Percentiles rank a stretch among this genome's conserved stretches.
Evolutionary conservation across 2,888 invertebrate genomes (phyloP).

Genomic region (Neoitamus cyanurus): DNA sequence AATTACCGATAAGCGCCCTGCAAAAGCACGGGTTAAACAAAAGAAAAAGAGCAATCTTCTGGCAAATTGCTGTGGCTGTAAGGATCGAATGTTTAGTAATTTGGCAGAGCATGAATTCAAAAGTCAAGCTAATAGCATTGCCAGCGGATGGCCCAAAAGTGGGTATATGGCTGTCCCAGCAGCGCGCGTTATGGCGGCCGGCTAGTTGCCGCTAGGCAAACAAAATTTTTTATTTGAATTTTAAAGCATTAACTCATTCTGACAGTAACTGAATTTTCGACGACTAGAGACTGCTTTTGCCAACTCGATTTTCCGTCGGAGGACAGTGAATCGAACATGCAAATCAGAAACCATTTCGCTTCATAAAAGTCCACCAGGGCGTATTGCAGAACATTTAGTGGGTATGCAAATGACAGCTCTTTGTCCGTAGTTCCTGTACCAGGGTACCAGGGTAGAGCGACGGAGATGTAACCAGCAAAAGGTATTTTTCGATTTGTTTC

Average conservation of each 20-base stretch:
- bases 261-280: conserved; percentile 45
- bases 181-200: background rate
- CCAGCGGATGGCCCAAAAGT: background rate
- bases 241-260: conserved; percentile 41
- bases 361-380: conserved; percentile 39
- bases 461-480: conserved; percentile 31
- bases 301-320: conserved; percentile 42
- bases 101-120: conserved; percentile 22
- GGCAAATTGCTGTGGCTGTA: background rate
- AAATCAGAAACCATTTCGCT: conserved; percentile 46
- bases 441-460: background rate
- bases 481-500: conserved; percentile 46
- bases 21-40: background rate
- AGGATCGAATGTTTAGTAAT: conserved; percentile 34
- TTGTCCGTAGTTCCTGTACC: conserved; percentile 12
- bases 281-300: conserved; percentile 34
- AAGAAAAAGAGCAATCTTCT: conserved; percentile 17
- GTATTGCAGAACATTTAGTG: conserved; percentile 42
- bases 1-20: background rate
- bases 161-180: background rate
- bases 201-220: conserved; percentile 10
- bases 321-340: conserved; percentile 46
- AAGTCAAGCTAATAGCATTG: conserved; percentile 23
- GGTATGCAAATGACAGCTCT: conserved; percentile 46
- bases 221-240: conserved; percentile 29